Conservation (phyloP, 37 sponge, comb jelly and placozoan species). For the Lycopodina hypogea region DNA sequence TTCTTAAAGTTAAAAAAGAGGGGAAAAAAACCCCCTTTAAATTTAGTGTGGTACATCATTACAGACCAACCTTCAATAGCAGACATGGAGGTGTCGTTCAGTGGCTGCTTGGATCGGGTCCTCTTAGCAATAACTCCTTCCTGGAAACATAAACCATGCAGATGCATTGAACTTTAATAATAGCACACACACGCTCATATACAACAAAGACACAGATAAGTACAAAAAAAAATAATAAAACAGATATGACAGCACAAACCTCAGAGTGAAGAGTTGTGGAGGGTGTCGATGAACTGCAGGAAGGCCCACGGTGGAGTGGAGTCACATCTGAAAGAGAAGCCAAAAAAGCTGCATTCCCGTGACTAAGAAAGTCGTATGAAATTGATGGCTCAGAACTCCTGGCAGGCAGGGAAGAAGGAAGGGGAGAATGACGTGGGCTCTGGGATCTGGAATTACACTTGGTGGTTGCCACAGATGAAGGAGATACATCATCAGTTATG, state of each 20-base stretch:
- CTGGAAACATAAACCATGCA: neutral
- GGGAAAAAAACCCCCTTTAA: no score
- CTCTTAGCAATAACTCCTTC: slow-evolving; percentile 56
- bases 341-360: slow-evolving; percentile 44
- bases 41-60: no score
- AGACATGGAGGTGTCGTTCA: slow-evolving; percentile 48
- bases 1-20: no score
- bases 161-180: no score
- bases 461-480: neutral
- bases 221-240: neutral
- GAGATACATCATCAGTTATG: neutral
- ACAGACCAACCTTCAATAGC: no score
- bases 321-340: slow-evolving; percentile 50
- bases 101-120: slow-evolving; percentile 65
- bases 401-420: neutral
- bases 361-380: neutral
- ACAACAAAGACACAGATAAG: no score
- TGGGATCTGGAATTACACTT: neutral
- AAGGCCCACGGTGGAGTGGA: neutral
- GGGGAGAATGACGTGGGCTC: neutral
- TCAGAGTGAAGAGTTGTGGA: neutral
- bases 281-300: neutral
- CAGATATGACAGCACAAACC: neutral
- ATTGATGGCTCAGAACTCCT: neutral
- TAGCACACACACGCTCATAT: no score